These are phyloP conservation scores for Pinctada fucata DNA, from an alignment of 2,888 invertebrate species.

Conservation along the genomic window DNA sequence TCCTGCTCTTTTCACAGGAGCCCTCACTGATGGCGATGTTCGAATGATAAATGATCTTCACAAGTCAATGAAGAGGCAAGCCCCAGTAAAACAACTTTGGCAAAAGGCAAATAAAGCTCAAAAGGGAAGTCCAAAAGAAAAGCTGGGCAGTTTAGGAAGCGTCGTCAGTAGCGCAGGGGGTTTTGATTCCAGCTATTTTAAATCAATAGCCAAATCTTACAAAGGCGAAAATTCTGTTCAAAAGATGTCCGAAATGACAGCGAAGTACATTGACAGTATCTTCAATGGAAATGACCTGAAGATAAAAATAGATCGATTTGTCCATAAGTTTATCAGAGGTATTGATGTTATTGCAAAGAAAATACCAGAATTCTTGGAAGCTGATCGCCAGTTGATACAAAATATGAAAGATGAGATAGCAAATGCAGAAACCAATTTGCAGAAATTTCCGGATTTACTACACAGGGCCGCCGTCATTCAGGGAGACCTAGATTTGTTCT, in stretches of 20 bases:
- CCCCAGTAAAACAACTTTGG: conserved; percentile 57
- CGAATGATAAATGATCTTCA: conserved; percentile 58
- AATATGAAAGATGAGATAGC: conserved; percentile 53
- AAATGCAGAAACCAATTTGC: conserved; percentile 53
- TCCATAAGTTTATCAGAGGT: conserved; percentile 58
- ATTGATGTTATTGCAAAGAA: conserved; percentile 59
- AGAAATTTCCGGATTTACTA: conserved; percentile 55
- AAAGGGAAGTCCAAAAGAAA: conserved; percentile 42
- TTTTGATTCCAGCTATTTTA: conserved; percentile 51
- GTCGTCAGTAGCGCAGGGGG: conserved; percentile 53
- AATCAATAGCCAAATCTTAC: conserved; percentile 56
- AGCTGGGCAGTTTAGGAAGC: conserved; percentile 58
- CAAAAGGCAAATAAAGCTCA: conserved; percentile 48
- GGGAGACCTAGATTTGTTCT: conserved; percentile 66
- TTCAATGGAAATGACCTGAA: conserved; percentile 49
- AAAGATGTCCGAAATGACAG: conserved; percentile 59
- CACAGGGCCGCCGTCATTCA: conserved; percentile 43
- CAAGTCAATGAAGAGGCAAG: conserved; percentile 60
- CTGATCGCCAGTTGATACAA: conserved; percentile 62
- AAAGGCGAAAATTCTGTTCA: conserved; percentile 37
- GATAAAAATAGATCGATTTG: conserved; percentile 57
- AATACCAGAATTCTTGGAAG: conserved; percentile 66
- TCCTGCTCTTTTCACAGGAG: conserved; percentile 45
- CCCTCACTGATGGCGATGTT: conserved; percentile 59
- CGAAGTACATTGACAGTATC: conserved; percentile 52